A percentile compares a stretch with the other conserved stretches of the same genome.
phyloP scores from a whole-genome alignment of 2,888 invertebrate species.

The Cerceris ruficornis region DNA sequence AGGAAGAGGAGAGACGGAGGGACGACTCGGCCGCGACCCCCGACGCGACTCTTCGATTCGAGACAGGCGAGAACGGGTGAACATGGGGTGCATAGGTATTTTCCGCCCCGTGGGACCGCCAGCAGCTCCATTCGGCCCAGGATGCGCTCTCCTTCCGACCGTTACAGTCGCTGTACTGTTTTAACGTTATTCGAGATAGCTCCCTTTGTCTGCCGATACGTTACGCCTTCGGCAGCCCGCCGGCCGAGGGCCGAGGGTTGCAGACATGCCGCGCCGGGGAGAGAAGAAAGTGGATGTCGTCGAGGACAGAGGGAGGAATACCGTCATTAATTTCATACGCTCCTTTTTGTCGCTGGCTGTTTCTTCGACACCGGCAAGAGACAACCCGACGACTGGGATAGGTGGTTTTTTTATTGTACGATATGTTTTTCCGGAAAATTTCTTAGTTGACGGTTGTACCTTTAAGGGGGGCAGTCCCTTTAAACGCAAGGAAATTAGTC shows the following conservation, averaged over 20 bases:
- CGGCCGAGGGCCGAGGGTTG: slow-evolving; percentile 28
- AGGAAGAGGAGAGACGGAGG: slow-evolving; percentile 24
- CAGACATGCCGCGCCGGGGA: neutral
- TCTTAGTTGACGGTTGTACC: no score
- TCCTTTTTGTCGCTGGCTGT: slow-evolving; percentile 36
- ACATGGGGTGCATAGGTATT: slow-evolving; percentile 59
- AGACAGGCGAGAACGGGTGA: slow-evolving; percentile 55
- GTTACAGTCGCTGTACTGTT: slow-evolving; percentile 50
- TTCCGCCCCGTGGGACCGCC: slow-evolving; percentile 37
- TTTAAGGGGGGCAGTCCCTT: no score
- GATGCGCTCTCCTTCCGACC: slow-evolving; percentile 48
- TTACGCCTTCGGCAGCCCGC: slow-evolving; percentile 50
- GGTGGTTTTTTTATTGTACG: no score
- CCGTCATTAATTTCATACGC: slow-evolving; percentile 56
- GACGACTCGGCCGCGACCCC: slow-evolving; percentile 59
- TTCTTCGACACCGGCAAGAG: slow-evolving; percentile 18
- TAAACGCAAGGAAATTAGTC: no score
- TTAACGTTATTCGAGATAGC: slow-evolving; percentile 55
- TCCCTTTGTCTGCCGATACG: slow-evolving; percentile 53
- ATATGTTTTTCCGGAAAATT: no score
- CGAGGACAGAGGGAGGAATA: slow-evolving; percentile 32
- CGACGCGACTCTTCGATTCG: slow-evolving; percentile 65
- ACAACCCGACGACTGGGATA: neutral
- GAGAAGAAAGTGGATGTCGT: slow-evolving; percentile 26
- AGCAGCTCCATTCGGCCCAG: slow-evolving; percentile 15